These are phyloP conservation scores for Coilia nasus DNA, from an alignment of 2,797 vertebrate species.

Conservation along the genomic window DNA sequence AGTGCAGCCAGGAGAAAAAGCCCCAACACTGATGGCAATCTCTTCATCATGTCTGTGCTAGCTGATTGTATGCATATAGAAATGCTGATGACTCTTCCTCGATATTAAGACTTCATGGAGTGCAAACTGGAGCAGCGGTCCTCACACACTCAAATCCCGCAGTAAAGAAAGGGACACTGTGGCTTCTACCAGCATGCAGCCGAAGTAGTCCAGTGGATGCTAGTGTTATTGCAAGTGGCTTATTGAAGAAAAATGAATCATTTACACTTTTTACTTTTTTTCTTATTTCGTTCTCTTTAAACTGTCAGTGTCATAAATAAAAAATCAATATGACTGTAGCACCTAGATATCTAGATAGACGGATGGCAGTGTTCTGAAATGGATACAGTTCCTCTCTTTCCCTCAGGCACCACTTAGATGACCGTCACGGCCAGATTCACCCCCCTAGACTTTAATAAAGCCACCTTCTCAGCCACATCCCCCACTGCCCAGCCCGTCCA, in stretches of 20 bases:
- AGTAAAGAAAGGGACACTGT: no score
- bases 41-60: not conserved
- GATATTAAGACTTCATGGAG: not conserved
- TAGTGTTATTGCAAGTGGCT: not conserved
- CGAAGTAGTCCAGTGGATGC: not conserved
- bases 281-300: not conserved
- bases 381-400: not conserved
- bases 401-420: not conserved
- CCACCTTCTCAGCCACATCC: not conserved
- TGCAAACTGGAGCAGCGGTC: not conserved
- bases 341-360: not conserved
- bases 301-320: not conserved
- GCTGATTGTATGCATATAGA: not conserved
- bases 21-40: slow-evolving; percentile 9
- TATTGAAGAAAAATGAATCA: not conserved
- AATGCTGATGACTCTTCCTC: not conserved
- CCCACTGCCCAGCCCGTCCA: slow-evolving; percentile 16
- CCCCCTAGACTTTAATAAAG: slow-evolving; percentile 42
- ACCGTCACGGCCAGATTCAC: slow-evolving; percentile 25
- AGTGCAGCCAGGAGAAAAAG: not conserved
- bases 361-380: not conserved
- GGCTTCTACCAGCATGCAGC: not conserved
- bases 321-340: not conserved
- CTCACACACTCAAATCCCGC: not conserved
- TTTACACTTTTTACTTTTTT: not conserved